phyloP scores from a whole-genome alignment of 2,797 vertebrate genomes.

The Phataginus tetradactyla region DNA sequence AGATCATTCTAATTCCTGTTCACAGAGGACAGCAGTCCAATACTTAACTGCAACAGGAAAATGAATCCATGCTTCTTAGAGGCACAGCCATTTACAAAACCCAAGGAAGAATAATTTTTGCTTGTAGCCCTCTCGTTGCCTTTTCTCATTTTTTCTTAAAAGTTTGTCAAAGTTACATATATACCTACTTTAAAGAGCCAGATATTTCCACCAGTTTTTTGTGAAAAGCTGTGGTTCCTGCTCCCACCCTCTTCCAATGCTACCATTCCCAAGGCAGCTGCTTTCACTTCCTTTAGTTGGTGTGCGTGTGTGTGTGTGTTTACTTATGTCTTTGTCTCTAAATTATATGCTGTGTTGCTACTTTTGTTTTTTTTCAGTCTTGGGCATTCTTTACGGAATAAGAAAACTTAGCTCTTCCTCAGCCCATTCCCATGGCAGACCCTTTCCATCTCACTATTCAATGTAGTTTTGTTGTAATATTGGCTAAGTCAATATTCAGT shows the following conservation, averaged over 20 bases:
- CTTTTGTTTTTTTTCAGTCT: slow-evolving; percentile 42
- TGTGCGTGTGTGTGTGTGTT: not conserved
- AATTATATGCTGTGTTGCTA: not conserved
- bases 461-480: not conserved
- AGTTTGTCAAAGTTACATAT: not conserved
- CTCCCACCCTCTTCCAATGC: not conserved
- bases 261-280: not conserved
- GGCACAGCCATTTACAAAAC: not conserved
- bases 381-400: not conserved
- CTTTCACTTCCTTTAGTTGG: not conserved
- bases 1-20: slow-evolving; percentile 62
- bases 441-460: not conserved
- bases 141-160: not conserved
- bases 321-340: not conserved
- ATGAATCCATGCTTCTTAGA: not conserved
- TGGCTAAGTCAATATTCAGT: not conserved
- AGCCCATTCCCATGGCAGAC: too few species aligned
- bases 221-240: not conserved
- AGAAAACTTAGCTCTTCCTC: not conserved
- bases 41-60: not conserved
- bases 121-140: not conserved
- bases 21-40: slow-evolving; percentile 26
- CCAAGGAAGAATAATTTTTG: not conserved
- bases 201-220: not conserved
- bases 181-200: not conserved